These are phyloP conservation scores for Petrocephalus microphthalmus DNA, from an alignment of 2,113 vertebrate genomes.

Conservation along the genomic window DNA sequence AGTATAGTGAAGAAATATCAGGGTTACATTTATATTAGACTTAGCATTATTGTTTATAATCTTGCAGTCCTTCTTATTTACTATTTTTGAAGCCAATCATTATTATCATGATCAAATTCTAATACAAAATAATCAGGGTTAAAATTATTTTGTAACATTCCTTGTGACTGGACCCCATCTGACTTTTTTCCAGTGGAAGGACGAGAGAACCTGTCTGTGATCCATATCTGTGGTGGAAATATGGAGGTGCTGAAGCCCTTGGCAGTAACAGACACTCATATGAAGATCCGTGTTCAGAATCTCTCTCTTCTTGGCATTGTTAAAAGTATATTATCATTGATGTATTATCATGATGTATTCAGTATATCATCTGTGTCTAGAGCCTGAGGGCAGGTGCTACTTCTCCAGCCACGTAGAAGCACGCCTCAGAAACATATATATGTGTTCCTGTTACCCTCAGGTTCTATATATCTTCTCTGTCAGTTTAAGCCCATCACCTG, in stretches of 20 bases:
- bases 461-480: neutral
- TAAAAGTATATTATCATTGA: neutral
- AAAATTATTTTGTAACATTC: neutral
- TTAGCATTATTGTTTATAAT: neutral
- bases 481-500: neutral
- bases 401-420: neutral
- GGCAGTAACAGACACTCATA: neutral
- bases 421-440: neutral
- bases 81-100: neutral
- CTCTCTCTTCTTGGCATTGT: neutral
- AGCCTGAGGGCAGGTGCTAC: neutral
- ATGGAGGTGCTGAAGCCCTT: neutral
- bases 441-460: neutral
- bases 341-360: too few species aligned
- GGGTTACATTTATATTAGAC: neutral
- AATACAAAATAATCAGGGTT: neutral
- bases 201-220: neutral
- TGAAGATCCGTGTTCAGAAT: neutral
- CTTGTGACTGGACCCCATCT: neutral
- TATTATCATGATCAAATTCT: neutral
- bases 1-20: neutral
- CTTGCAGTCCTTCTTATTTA: neutral
- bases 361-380: too few species aligned
- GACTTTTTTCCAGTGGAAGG: neutral
- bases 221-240: neutral